These are phyloP conservation scores for Balanococcus diminutus DNA, from an alignment of 2,888 invertebrate species.

Conservation along the genomic window DNA sequence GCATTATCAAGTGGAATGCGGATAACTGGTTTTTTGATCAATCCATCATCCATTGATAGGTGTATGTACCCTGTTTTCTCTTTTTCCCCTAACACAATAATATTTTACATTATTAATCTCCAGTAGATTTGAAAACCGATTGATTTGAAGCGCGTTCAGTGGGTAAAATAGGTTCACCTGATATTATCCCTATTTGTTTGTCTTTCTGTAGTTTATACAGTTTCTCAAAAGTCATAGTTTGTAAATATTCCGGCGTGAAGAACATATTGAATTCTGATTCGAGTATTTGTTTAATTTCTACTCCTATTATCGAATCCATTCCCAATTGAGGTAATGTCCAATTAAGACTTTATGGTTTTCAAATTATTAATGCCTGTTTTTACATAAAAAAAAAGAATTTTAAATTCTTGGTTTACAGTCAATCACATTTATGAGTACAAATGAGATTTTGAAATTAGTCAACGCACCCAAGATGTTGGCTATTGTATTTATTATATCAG, in stretches of 20 bases:
- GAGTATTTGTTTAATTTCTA: slow-evolving; percentile 91
- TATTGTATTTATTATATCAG: slow-evolving; percentile 74
- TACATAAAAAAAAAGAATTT: not conserved
- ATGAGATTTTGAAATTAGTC: too few species aligned
- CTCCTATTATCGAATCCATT: slow-evolving; percentile 96
- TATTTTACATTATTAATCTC: too few species aligned
- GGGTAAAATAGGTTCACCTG: not conserved
- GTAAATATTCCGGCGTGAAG: slow-evolving; percentile 83
- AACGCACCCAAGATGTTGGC: slow-evolving; percentile 67
- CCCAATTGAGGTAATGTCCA: slow-evolving; percentile 86
- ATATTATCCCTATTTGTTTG: not conserved
- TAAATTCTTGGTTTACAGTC: too few species aligned
- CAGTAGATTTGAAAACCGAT: not conserved
- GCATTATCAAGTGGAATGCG: not conserved
- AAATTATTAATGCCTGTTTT: slow-evolving; percentile 66
- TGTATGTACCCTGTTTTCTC: not conserved
- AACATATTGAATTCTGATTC: slow-evolving; percentile 88
- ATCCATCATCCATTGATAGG: not conserved
- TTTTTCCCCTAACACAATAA: too few species aligned
- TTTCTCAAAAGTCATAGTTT: slow-evolving; percentile 77
- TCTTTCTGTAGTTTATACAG: slow-evolving; percentile 62
- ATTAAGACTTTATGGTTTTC: slow-evolving; percentile 72
- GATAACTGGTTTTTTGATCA: slow-evolving; percentile 60
- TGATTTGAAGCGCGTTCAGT: not conserved
- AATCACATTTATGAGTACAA: not conserved